A percentile compares a stretch with the other conserved stretches of the same genome.
These are phyloP conservation scores for Oppia nitens DNA, from an alignment of 1,140 invertebrate species.

Conservation along the genomic window DNA sequence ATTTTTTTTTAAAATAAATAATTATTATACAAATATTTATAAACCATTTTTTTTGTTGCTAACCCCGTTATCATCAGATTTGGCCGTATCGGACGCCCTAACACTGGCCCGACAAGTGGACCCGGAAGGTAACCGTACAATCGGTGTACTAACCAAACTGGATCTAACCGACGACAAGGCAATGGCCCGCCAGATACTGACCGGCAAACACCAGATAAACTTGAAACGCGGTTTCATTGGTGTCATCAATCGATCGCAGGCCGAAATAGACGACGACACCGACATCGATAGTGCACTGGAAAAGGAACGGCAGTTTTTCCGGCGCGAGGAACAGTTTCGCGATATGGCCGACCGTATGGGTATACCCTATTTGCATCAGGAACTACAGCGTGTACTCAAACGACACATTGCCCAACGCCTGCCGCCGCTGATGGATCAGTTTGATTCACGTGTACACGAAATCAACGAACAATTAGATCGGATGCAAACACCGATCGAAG, in stretches of 20 bases:
- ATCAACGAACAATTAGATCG: no score
- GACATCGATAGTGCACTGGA: background rate
- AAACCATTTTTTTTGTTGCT: no score
- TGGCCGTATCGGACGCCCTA: constrained; percentile 87
- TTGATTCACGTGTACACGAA: no score
- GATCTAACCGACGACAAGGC: constrained; percentile 59
- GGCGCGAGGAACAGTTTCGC: background rate
- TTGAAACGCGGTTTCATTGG: background rate
- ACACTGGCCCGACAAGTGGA: constrained; percentile 88
- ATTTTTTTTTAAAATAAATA: no score
- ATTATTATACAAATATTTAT: no score
- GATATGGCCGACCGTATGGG: no score
- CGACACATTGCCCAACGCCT: no score
- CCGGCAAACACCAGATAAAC: background rate
- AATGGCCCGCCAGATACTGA: background rate
- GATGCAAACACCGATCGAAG: no score
- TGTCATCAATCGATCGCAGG: background rate
- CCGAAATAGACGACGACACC: background rate
- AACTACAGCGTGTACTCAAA: no score
- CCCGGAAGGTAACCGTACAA: constrained; percentile 44
- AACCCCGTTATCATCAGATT: no score
- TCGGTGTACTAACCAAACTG: constrained; percentile 23
- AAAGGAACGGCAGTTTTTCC: background rate
- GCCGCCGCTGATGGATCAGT: no score
- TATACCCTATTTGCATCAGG: no score